Evolutionary conservation across 2,888 invertebrate species (phyloP), one percentile per base, ranked within the genome.

Genomic region (Cheilosia urbana): DNA sequence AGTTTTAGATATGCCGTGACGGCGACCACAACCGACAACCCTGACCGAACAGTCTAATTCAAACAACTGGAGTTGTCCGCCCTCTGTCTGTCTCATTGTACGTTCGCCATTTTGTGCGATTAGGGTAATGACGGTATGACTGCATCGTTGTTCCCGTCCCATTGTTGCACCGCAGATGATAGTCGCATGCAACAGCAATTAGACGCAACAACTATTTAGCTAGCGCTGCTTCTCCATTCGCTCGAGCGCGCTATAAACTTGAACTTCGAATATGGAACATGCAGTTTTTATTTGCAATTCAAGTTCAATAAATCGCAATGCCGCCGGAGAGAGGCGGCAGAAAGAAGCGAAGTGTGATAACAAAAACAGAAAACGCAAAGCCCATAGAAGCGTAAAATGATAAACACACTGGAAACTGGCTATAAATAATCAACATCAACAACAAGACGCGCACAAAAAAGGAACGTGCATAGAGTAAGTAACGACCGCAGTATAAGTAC

Each of bases 191-290:
- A 66, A 58, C 47, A 58, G 65, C 75, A 65, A 75, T 75, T 65
- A 66, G 65, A 66, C 37, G 63, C 63, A 55, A 57, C 58, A 71
- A 71, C 60, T 49, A 53, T 13, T 4, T 19, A 24, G 42, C 60
- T 24, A 17, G 9, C 19, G 19, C 40, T 42, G n/a, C 55, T 51
- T 51, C 21, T 21, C 51, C n/a, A 21, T 37, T 65, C 47, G 66
- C 58, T 58, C 51, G 55, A 69, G 49, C 47, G 62, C 69, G 69
- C 57, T 47, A 58, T 85, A 76, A 85, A 85, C 85, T 87, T 87
- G 87, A 87, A 87, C 85, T 87, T 87, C 80, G 81, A 81, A 81
- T 73, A 87, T 87, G 81, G 87, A 77, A 53, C 77, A 78, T 58
- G 27, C 42, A 13, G 27, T 47, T 55, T 42, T 34, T 58, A 45